Evolutionary conservation across 2,113 vertebrate species (phyloP).

Genomic region (Rostratula benghalensis): DNA sequence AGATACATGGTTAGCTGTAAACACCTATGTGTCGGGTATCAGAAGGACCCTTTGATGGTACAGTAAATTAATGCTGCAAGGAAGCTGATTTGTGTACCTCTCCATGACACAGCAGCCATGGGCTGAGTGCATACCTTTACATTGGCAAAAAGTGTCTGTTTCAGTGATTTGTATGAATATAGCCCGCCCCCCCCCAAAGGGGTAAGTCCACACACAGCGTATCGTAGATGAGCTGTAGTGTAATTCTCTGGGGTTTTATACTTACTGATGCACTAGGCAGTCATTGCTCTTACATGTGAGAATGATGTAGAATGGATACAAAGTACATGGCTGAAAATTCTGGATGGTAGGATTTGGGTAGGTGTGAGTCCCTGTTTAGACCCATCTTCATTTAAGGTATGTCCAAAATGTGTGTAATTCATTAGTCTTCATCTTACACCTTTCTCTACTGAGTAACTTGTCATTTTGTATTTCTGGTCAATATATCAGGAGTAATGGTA

Average conservation of each 20-base stretch:
- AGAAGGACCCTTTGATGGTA: neutral
- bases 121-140: neutral
- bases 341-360: neutral
- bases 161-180: neutral
- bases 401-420: neutral
- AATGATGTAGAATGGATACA: neutral
- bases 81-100: neutral
- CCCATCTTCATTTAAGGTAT: neutral
- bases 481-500: conserved; percentile 41
- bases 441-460: conserved; percentile 26
- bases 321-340: neutral
- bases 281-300: neutral
- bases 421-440: conserved; percentile 15
- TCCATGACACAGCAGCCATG: neutral
- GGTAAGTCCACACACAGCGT: neutral
- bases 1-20: neutral
- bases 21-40: neutral
- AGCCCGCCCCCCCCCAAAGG: neutral
- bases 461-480: conserved; percentile 37
- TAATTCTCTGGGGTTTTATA: neutral
- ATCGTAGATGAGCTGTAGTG: neutral
- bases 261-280: neutral
- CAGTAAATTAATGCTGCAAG: neutral
- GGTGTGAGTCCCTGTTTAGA: neutral
- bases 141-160: neutral